Conservation (phyloP, 2,113 vertebrate species). For the Perca schrenkii region DNA sequence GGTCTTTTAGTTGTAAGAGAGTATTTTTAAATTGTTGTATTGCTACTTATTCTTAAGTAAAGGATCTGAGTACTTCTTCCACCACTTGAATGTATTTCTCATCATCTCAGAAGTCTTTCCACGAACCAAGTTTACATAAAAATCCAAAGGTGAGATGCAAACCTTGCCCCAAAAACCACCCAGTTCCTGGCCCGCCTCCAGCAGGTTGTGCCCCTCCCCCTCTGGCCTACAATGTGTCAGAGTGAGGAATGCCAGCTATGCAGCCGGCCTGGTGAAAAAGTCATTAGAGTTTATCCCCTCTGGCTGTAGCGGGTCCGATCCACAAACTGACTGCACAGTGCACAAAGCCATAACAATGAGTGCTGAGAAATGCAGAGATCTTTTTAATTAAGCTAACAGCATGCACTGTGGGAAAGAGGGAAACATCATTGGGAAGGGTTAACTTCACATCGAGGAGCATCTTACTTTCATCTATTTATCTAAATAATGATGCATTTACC, state of each 20-base stretch:
- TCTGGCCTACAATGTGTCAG: constrained; percentile 56
- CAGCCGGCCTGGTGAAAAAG: constrained; percentile 73
- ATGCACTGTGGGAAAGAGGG: constrained; percentile 51
- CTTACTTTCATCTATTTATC: constrained; percentile 35
- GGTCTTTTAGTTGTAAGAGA: background rate
- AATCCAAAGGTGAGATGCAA: constrained; percentile 46
- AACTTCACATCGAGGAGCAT: constrained; percentile 5
- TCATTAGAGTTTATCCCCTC: constrained; percentile 71
- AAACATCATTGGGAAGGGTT: constrained; percentile 15
- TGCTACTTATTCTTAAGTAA: background rate
- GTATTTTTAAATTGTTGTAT: background rate
- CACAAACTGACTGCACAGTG: constrained; percentile 37
- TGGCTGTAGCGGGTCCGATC: constrained; percentile 64
- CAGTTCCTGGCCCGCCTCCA: constrained; percentile 14
- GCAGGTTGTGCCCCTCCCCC: constrained; percentile 30
- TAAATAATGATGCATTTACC: constrained; percentile 25
- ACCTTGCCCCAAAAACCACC: background rate
- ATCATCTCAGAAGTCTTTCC: background rate
- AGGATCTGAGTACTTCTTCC: background rate
- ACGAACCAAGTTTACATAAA: background rate
- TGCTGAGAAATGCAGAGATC: constrained; percentile 13
- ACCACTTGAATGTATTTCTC: background rate
- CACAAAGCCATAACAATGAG: constrained; percentile 33
- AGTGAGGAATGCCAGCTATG: constrained; percentile 80
- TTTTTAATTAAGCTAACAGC: constrained; percentile 70